Evolutionary conservation across 2,797 vertebrate genomes (phyloP).

Genomic region (Hylomyscus alleni): DNA sequence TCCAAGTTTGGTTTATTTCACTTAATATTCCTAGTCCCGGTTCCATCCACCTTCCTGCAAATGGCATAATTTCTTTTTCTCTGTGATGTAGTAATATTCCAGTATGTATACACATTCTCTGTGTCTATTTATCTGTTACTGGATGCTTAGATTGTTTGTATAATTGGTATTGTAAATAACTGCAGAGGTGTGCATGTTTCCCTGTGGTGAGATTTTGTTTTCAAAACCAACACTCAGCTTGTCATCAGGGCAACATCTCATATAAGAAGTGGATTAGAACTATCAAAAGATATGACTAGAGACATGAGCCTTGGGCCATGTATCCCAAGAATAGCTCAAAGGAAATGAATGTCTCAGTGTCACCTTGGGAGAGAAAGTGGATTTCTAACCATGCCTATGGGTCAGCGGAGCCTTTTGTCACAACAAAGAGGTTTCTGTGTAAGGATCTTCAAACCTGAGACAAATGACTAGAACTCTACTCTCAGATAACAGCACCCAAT

Average conservation of each 20-base stretch:
- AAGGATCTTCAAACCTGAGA: neutral
- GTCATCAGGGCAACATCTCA: neutral
- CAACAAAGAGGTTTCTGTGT: neutral
- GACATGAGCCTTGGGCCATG: neutral
- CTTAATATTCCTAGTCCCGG: neutral
- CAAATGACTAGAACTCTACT: neutral
- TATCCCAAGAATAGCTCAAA: neutral
- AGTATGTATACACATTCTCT: neutral
- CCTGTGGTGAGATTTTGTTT: neutral
- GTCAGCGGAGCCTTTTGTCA: neutral
- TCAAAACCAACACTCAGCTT: neutral
- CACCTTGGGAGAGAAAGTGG: neutral
- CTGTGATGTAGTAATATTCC: too few relatives aligned
- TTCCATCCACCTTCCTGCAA: neutral
- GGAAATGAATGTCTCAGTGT: neutral
- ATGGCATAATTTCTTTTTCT: neutral
- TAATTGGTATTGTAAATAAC: neutral
- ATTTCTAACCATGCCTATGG: neutral
- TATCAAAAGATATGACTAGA: neutral
- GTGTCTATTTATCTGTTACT: too few relatives aligned
- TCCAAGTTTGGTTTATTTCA: neutral
- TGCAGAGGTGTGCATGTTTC: neutral
- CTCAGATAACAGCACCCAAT: neutral
- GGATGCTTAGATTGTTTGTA: neutral
- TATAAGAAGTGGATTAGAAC: neutral